Evolutionary conservation across 2,888 invertebrate species (phyloP), one percentile per base, ranked within the genome.

Genomic region (Zaprionus lineosus): DNA sequence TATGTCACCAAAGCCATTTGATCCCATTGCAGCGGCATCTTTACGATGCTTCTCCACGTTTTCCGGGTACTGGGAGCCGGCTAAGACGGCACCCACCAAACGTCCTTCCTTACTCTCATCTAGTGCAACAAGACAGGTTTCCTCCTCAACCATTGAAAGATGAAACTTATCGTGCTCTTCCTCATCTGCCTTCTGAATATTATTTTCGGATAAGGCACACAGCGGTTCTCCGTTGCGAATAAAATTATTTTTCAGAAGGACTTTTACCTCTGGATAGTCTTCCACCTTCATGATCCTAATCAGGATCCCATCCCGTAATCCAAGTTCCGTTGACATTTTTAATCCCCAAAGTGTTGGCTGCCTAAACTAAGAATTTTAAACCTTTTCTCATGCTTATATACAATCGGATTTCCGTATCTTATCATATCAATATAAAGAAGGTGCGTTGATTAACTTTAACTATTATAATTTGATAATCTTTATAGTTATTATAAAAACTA

Each of bases 271-370:
- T 14, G 7, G 16, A 19, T 57, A 57, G 21, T 61, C 61, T 34
- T 37, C 56, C 12, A 36, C 4, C 0, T 26, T 56, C 61, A 65
- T 65, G 2, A 8, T 5, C 2, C 61, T 52, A 31, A 62, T 48
- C 0, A 11, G 29, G 5, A 60, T 50, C 5, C 56, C 56, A 43
- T 50, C 43, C 2, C 29, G 43, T 0, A 31, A 14, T n/a, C n/a
- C n/a, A n/a, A 61, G 14, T 8, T 37, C 50, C 15, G 48, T 34
- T 5, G 60, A n/a, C 73, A 72, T 72, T 19, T 41, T 60, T 18
- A 8, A 4, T 16, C 8, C 1, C 4, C n/a, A n/a, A n/a, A n/a
- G n/a, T n/a, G n/a, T n/a, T n/a, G n/a, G n/a, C n/a, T n/a, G 0
- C 0, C 5, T 41, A 1, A 9, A 16, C 12, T 5, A 0, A 1